Conservation (phyloP, 1,140 invertebrate species). For the Coenobita brevimanus region DNA sequence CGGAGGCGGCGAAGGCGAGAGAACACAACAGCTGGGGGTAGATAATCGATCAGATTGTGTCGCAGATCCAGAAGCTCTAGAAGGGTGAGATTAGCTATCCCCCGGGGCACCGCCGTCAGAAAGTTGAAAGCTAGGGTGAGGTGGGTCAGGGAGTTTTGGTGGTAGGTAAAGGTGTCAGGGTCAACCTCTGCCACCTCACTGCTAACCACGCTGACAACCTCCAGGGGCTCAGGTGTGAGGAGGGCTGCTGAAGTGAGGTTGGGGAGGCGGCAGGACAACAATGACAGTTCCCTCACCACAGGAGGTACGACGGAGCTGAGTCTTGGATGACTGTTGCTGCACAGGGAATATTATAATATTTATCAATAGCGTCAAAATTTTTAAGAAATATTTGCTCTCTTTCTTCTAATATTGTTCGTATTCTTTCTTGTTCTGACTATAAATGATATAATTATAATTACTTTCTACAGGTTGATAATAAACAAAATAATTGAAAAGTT, state of each 20-base stretch:
- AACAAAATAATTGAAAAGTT: too few relatives aligned
- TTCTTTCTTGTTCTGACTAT: too few relatives aligned
- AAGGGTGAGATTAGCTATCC: background rate
- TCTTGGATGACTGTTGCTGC: too few relatives aligned
- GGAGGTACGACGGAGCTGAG: background rate
- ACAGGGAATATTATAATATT: too few relatives aligned
- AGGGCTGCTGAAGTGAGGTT: background rate
- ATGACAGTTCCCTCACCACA: background rate
- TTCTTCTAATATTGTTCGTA: too few relatives aligned
- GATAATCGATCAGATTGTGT: slow-evolving; percentile 21
- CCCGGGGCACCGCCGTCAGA: slow-evolving; percentile 15
- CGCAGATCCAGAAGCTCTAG: slow-evolving; percentile 44
- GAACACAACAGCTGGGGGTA: background rate
- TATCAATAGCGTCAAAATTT: too few relatives aligned
- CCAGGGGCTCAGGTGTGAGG: background rate
- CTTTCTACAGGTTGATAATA: too few relatives aligned
- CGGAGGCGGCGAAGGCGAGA: slow-evolving; percentile 19
- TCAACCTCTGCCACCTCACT: slow-evolving; percentile 24
- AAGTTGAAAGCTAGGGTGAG: slow-evolving; percentile 42
- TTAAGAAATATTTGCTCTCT: too few relatives aligned
- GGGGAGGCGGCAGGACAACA: slow-evolving; percentile 24
- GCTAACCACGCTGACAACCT: slow-evolving; percentile 28
- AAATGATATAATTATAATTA: too few relatives aligned
- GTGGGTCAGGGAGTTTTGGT: slow-evolving; percentile 11
- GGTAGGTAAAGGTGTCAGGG: slow-evolving; percentile 5